Conservation (phyloP, 2,113 vertebrate genomes). For the Phaethornis superciliosus region DNA sequence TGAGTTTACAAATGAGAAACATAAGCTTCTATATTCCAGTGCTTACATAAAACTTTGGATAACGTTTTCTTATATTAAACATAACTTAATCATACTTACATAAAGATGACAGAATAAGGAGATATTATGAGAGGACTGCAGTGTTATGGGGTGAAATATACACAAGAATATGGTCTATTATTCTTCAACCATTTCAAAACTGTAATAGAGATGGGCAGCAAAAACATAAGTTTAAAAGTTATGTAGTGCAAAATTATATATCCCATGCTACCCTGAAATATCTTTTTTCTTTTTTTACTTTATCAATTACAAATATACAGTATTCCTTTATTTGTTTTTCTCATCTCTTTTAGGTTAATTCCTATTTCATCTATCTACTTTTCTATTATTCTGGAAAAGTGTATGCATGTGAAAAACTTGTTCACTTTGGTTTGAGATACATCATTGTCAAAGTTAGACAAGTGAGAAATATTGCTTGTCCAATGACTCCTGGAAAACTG, state of each 20-base stretch:
- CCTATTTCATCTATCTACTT: not conserved
- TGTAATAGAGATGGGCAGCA: not conserved
- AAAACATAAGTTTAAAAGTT: not conserved
- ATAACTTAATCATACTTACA: not conserved
- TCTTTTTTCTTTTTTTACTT: not conserved
- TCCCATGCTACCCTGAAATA: not conserved
- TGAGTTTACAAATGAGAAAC: not conserved
- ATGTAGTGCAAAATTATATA: not conserved
- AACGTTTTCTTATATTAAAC: not conserved
- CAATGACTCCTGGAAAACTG: not conserved
- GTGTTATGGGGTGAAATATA: not conserved
- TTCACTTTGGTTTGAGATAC: not conserved
- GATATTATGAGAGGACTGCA: not conserved
- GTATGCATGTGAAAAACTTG: rapidly evolving
- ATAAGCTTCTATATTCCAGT: not conserved
- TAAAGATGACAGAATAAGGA: not conserved
- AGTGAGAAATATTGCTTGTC: not conserved
- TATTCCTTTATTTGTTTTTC: not conserved
- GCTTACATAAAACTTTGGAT: not conserved
- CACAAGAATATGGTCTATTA: not conserved
- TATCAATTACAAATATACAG: not conserved
- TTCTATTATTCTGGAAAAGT: not conserved
- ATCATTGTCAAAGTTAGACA: not conserved
- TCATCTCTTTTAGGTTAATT: not conserved
- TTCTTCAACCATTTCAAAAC: not conserved